Evolutionary conservation across 2,113 vertebrate genomes (phyloP).

Genomic region (Amblyornis subalaris): DNA sequence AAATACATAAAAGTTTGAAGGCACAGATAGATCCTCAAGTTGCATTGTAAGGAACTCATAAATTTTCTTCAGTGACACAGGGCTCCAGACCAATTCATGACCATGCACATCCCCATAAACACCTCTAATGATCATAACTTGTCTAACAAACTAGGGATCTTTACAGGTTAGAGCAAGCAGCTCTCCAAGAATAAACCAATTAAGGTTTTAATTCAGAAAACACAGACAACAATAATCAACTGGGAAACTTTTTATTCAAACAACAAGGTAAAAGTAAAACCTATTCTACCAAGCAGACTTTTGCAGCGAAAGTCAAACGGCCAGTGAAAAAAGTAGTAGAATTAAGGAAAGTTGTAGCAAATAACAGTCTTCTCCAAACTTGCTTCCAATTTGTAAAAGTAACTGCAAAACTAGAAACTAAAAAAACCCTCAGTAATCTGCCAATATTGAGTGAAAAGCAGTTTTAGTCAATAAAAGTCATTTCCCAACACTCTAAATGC

Average conservation of each 20-base stretch:
- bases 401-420: background rate
- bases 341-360: background rate
- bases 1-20: background rate
- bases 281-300: background rate
- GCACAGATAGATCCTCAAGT: background rate
- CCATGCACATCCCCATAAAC: background rate
- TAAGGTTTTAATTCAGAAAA: background rate
- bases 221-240: background rate
- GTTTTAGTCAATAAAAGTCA: background rate
- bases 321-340: background rate
- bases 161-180: background rate
- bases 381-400: background rate
- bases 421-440: background rate
- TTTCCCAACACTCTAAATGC: background rate
- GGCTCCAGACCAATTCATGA: background rate
- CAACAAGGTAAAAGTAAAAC: background rate
- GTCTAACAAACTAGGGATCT: background rate
- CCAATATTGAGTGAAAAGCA: background rate
- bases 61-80: background rate
- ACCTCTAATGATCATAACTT: background rate
- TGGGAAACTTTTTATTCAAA: slow-evolving; percentile 16
- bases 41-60: background rate
- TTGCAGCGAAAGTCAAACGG: background rate
- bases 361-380: background rate
- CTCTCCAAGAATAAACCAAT: background rate